Percentiles rank a stretch among this genome's conserved stretches.
phyloP scores from a whole-genome alignment of 2,888 invertebrate genomes.

The Erebia palarica region DNA sequence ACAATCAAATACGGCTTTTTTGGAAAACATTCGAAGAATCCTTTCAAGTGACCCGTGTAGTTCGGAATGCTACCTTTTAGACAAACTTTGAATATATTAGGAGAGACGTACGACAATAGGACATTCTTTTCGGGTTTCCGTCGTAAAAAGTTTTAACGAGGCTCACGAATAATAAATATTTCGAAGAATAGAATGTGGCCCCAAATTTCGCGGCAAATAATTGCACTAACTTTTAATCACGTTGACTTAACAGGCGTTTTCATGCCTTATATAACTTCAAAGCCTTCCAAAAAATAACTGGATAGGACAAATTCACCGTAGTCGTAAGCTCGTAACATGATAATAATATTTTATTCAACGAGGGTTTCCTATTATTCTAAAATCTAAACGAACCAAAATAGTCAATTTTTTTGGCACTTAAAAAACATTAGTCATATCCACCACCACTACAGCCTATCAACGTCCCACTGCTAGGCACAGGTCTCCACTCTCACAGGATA shows the following conservation, averaged over 20 bases:
- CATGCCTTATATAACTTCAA: neutral
- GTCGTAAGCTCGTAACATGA: neutral
- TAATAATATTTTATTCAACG: neutral
- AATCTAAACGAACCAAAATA: too few species aligned
- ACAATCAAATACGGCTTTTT: constrained; percentile 36
- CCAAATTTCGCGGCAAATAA: constrained; percentile 11
- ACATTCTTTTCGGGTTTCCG: constrained; percentile 31
- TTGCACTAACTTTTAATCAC: constrained; percentile 16
- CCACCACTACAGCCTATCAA: too few species aligned
- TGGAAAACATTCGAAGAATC: constrained; percentile 32
- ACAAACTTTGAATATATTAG: constrained; percentile 37
- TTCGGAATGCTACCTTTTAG: constrained; percentile 33
- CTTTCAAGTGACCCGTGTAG: constrained; percentile 31
- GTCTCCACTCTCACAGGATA: too few species aligned
- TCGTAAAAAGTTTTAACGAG: constrained; percentile 39
- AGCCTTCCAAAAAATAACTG: neutral
- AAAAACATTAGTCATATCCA: too few species aligned
- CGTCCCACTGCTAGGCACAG: too few species aligned
- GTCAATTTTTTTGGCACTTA: too few species aligned
- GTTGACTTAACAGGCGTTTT: neutral
- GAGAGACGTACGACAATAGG: constrained; percentile 31
- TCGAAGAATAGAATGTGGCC: constrained; percentile 11
- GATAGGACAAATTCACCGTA: neutral
- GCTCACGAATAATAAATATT: constrained; percentile 26
- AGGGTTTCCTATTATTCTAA: neutral